phyloP scores from a whole-genome alignment of 2,113 vertebrate genomes.

The Actenoides hombroni region DNA sequence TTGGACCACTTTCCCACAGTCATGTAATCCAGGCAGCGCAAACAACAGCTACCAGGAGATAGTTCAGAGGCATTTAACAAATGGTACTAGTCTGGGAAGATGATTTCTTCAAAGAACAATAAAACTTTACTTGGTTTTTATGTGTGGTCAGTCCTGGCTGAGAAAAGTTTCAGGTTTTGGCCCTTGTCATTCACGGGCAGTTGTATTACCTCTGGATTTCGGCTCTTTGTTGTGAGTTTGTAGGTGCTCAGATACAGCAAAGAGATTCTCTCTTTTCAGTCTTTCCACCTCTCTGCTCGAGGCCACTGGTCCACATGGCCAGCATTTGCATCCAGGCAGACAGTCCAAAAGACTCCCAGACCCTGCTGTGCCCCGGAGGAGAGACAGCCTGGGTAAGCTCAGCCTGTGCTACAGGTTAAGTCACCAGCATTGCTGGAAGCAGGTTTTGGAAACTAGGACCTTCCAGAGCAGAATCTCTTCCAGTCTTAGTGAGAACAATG shows the following conservation, averaged over 20 bases:
- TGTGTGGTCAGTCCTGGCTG: background rate
- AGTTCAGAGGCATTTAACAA: background rate
- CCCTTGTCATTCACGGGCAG: background rate
- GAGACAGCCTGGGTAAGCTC: slow-evolving; percentile 51
- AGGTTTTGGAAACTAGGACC: background rate
- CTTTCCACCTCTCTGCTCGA: background rate
- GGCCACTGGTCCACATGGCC: slow-evolving; percentile 72
- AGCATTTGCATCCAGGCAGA: slow-evolving; percentile 61
- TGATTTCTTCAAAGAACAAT: background rate
- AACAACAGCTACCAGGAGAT: background rate
- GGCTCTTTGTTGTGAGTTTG: background rate
- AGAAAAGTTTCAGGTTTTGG: background rate
- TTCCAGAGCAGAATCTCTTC: background rate
- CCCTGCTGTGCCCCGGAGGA: slow-evolving; percentile 28
- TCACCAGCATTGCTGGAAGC: background rate
- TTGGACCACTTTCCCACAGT: background rate
- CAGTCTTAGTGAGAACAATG: background rate
- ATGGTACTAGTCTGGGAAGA: background rate
- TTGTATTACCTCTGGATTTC: background rate
- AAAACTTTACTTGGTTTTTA: background rate
- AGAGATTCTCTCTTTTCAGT: background rate
- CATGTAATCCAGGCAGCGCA: no score
- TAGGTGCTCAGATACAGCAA: background rate
- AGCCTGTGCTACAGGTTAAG: background rate
- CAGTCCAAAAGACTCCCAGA: slow-evolving; percentile 42